phyloP scores from a whole-genome alignment of 2,113 vertebrate species.

The Rhynchomys soricoides region DNA sequence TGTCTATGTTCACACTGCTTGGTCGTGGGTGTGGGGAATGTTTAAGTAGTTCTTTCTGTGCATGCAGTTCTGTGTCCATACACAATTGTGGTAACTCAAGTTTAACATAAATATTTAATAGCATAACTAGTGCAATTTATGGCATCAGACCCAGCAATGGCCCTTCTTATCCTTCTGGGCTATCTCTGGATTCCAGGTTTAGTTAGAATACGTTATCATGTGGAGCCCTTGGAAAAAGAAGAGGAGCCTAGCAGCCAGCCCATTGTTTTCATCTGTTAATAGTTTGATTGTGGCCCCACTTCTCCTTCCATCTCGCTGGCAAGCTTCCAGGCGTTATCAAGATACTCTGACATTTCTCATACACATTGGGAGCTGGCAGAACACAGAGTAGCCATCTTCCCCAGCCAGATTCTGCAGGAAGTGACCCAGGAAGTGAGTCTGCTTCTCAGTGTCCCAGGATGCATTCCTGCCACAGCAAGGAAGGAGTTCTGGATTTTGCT shows the following conservation, averaged over 20 bases:
- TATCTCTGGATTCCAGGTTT: not conserved
- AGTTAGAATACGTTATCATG: not conserved
- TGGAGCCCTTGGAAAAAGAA: not conserved
- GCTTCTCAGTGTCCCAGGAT: not conserved
- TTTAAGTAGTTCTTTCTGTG: not conserved
- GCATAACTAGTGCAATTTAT: not conserved
- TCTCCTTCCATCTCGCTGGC: not conserved
- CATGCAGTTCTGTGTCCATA: not conserved
- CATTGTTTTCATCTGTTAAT: slow-evolving; percentile 8
- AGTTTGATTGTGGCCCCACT: not conserved
- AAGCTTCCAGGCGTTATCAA: not conserved
- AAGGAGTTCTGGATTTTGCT: no score
- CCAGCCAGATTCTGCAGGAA: not conserved
- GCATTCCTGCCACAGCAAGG: not conserved
- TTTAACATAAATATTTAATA: not conserved
- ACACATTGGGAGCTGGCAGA: not conserved
- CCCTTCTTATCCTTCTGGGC: not conserved
- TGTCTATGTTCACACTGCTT: not conserved
- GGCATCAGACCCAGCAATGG: not conserved
- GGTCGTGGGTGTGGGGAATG: not conserved
- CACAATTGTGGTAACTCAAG: not conserved
- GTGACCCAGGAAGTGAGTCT: not conserved
- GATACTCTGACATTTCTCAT: not conserved
- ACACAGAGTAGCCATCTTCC: no score
- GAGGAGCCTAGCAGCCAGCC: not conserved